Percentiles rank a stretch among this genome's conserved stretches.
These are phyloP conservation scores for Odontomachus brunneus DNA, from an alignment of 1,140 invertebrate genomes.

Conservation along the genomic window DNA sequence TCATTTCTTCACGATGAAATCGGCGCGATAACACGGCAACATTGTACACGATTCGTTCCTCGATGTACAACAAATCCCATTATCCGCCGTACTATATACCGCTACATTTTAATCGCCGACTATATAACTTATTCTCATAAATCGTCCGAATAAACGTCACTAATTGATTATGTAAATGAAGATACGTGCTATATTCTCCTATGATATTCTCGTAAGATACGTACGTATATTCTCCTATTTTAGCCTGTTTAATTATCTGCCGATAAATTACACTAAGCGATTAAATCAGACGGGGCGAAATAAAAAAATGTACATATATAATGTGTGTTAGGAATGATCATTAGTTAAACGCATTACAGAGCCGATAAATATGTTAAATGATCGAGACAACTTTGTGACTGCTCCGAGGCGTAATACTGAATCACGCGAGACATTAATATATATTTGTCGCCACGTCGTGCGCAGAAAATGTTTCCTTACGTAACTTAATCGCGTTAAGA, in stretches of 20 bases:
- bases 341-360: background rate
- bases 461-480: background rate
- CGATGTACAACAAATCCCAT: background rate
- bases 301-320: background rate
- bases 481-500: constrained; percentile 6
- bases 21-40: constrained; percentile 14
- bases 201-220: too few species aligned
- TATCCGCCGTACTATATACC: background rate
- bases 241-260: background rate
- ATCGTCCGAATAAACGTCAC: background rate
- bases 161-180: too few species aligned
- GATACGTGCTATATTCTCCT: background rate
- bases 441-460: background rate
- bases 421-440: background rate
- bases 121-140: background rate
- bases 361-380: background rate
- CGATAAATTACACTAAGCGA: background rate
- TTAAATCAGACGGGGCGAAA: background rate
- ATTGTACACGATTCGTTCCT: background rate
- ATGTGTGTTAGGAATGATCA: background rate
- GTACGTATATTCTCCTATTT: background rate
- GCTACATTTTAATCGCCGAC: background rate
- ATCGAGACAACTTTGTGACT: background rate
- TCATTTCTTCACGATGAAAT: constrained; percentile 11
- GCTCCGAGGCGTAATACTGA: background rate